Base-by-base conservation (phyloP, 2,888 invertebrate species). In the Priocnemis perturbator region DNA sequence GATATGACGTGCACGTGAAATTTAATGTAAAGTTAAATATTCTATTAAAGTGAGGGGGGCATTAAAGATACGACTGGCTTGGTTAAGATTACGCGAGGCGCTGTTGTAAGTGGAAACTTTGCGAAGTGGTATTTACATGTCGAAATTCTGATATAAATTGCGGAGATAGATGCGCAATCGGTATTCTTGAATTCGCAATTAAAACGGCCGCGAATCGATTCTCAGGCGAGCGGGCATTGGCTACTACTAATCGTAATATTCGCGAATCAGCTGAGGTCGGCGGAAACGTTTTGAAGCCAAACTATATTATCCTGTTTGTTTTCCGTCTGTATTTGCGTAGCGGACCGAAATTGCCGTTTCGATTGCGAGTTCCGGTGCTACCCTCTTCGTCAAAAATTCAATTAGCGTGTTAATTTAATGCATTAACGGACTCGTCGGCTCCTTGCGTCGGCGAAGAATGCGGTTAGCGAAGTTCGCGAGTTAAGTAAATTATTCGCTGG, bases 251-350 rank as follows among this genome's bases (percentile, higher is more conserved):
- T 69, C 66, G 73, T 69, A 72, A 81, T 81, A 75, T 73, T 74
- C 73, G 67, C 71, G 64, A 66, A 77, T 72, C 70, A 75, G 71
- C 76, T 64, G 60, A 73, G 70, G 55, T 65, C 70, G 66, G 63
- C 69, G 64, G 73, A 68, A 81, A 76, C 65, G 79, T 81, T 79
- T 75, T 67, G 68, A 74, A 70, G 67, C 71, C 71, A 73, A 80
- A 76, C 69, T 67, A 79, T 73, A 75, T 73, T 71, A 70, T 69
- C 63, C 68, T 77, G 68, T 80, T 81, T 81, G 73, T 81, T 73
- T 79, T 64, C 77, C 66, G 77, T 79, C 73, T 75, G 73, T 73
- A 63, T 81, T 80, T 79, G 76, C 77, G 53, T 55, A 67, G 60
- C 69, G 30, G 53, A 67, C 45, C 37, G 60, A 61, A 69, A 69